Base-by-base conservation (phyloP, 2,113 vertebrate genomes). In the Columba livia region DNA sequence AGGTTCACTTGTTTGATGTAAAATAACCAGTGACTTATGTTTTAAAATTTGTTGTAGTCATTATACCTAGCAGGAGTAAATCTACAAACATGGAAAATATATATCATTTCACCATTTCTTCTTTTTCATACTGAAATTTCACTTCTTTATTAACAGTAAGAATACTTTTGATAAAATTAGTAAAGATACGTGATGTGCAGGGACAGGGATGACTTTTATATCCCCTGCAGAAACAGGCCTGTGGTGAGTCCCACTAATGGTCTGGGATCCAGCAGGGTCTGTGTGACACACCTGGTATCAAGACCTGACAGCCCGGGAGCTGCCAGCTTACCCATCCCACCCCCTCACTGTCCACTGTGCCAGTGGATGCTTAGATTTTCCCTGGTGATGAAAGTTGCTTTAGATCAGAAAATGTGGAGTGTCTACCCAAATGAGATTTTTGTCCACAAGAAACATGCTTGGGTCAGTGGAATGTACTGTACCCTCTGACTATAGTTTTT, bases 331-430 rank as follows among this genome's bases (percentile, higher is more conserved):
- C 28, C 23, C 32, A 25, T 57, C 17, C 53, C 53, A 34, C 5
- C 7, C 3, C 7, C 3, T 32, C 32, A 53, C 28, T 2, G 2
- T 24, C 31, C 34, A 17, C 32, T 1, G 1, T 58, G 28, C 29
- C 21, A 40, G 51, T 64, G 20, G 32, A 38, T n/a, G 34, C 32
- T 85, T 47, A 8, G 42, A 3, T 69, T 73, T 88, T 56, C 11
- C 2, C 1, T 15, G 17, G 19, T 42, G 38, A 25, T n/a, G 42
- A 79, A 83, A 15, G 48, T 21, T 6, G 21, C 13, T 85, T 38
- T 70, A 60, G 38, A 29, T 51, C 13, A 34, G 50, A 48, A 73
- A 34, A 70, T 26, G 25, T 28, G 16, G 14, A 28, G 3, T 42
- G 2, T 56, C 32, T 77, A 26, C 25, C 19, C 36, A 83, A n/a